These are phyloP conservation scores for Buceros bicornis DNA, from an alignment of 2,797 vertebrate genomes.

Conservation along the genomic window DNA sequence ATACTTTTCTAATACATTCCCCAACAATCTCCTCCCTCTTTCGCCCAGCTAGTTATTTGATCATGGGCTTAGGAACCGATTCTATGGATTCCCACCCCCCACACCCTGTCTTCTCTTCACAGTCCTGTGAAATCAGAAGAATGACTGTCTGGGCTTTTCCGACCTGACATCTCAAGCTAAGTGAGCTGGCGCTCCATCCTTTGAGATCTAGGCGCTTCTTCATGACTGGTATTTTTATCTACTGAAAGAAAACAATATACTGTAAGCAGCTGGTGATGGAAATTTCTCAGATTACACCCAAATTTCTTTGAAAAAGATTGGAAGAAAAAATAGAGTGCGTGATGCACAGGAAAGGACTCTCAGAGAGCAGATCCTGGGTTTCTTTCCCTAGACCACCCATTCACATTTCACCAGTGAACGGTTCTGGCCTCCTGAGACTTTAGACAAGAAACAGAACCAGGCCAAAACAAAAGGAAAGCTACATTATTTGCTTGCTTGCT, in stretches of 20 bases:
- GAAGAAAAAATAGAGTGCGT: neutral
- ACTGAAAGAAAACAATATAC: neutral
- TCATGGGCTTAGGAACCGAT: neutral
- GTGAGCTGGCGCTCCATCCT: neutral
- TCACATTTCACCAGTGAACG: neutral
- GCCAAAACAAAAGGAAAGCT: neutral
- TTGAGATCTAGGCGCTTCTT: neutral
- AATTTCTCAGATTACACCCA: neutral
- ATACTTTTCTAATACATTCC: neutral
- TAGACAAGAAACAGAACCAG: neutral
- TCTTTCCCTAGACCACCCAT: neutral
- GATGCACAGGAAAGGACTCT: neutral
- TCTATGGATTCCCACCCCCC: neutral
- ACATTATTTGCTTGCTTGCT: neutral
- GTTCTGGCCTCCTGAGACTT: neutral
- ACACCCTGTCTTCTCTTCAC: neutral
- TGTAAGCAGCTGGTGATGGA: accelerated
- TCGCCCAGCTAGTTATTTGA: neutral
- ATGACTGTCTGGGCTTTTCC: neutral
- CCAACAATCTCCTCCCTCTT: neutral
- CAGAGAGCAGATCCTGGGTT: neutral
- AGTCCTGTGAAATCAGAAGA: neutral
- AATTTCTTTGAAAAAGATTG: neutral
- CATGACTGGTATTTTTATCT: neutral
- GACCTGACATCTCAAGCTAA: neutral